Conservation (phyloP, 2,797 vertebrate genomes). For the Lacerta viridis region DNA sequence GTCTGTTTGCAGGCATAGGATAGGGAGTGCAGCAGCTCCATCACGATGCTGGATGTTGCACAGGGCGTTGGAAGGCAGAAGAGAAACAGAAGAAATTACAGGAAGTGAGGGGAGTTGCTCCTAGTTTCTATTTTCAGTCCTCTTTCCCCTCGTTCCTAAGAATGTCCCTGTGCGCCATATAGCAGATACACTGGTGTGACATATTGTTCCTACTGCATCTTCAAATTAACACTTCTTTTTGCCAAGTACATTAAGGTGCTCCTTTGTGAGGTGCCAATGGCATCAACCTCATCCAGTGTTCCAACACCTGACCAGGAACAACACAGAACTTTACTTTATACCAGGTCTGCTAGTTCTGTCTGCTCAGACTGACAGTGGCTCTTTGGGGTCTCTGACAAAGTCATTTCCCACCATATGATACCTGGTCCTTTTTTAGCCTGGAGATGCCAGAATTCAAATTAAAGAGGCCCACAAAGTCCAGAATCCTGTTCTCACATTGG, state of each 20-base stretch:
- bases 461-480: not conserved
- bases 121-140: not conserved
- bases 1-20: slow-evolving; percentile 3
- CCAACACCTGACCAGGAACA: not conserved
- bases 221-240: not conserved
- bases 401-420: not conserved
- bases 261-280: no score
- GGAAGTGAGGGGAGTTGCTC: not conserved
- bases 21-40: not conserved
- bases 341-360: not conserved
- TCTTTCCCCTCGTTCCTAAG: not conserved
- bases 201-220: not conserved
- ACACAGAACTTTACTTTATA: not conserved
- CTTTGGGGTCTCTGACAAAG: not conserved
- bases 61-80: not conserved
- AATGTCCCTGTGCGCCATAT: not conserved
- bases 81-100: not conserved
- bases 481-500: not conserved
- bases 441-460: not conserved
- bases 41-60: not conserved
- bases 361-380: not conserved
- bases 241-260: not conserved
- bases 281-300: not conserved
- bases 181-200: not conserved
- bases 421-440: not conserved